A percentile compares a stretch with the other conserved stretches of the same genome.
Evolutionary conservation across 2,888 invertebrate genomes (phyloP).

Genomic region (Sinopyrophorus schimmeli): DNA sequence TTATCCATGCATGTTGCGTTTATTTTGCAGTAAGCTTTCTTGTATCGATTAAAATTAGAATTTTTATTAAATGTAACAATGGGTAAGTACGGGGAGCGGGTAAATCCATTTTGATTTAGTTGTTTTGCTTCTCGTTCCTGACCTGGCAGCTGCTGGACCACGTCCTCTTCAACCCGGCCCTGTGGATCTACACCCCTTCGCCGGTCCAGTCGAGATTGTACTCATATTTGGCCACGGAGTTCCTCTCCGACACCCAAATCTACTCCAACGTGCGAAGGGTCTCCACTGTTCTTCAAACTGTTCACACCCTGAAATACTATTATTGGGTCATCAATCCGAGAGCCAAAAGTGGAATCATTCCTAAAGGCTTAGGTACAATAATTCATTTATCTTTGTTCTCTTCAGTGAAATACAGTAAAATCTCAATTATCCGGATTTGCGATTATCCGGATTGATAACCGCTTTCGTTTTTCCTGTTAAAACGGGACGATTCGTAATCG

Average conservation of each 20-base stretch:
- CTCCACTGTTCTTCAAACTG: conserved; percentile 95
- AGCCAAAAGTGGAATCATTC: conserved; percentile 91
- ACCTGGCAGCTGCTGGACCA: conserved; percentile 98
- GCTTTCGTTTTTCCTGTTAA: no score
- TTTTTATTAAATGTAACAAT: conserved; percentile 36
- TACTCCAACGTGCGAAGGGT: conserved; percentile 96
- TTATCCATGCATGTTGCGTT: conserved; percentile 53
- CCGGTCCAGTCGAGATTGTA: conserved; percentile 94
- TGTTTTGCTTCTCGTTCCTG: conserved; percentile 87
- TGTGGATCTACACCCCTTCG: conserved; percentile 98
- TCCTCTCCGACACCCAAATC: conserved; percentile 95
- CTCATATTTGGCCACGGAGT: conserved; percentile 98
- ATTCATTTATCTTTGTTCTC: no score
- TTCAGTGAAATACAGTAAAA: no score
- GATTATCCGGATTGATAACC: no score
- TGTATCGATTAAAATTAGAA: conserved; percentile 14
- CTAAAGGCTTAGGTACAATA: conserved; percentile 95
- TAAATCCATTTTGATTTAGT: conserved; percentile 71
- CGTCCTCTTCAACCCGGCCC: conserved; percentile 97
- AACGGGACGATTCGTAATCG: no score
- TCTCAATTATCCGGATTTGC: no score
- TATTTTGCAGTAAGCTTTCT: conserved; percentile 35
- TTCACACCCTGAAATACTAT: conserved; percentile 98
- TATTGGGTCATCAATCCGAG: conserved; percentile 98
- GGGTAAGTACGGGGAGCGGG: conserved; percentile 61